Evolutionary conservation across 2,113 vertebrate genomes (phyloP), one percentile per base, ranked within the genome.

Genomic region (Telmatochromis sp.): DNA sequence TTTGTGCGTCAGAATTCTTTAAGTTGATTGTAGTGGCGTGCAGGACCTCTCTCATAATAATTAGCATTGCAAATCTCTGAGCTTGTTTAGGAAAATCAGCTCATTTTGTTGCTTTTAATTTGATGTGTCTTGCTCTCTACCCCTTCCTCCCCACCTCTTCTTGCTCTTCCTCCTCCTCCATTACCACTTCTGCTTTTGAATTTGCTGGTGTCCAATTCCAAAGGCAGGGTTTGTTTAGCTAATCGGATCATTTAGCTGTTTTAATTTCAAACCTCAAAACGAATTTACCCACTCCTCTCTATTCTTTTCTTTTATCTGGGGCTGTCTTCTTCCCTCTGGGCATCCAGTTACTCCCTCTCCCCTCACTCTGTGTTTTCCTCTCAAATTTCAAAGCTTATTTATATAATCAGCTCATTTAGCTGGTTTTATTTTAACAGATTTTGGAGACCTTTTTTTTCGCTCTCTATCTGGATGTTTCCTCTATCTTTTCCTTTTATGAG

Each of bases 231-330:
- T 93, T 92, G 79, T 91, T 93, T 80, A 79, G 86, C 81, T 94
- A 93, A 94, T 93, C 65, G 86, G 90, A 91, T 90, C 92, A 94
- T 92, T 94, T 93, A 86, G 82, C 89, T 68, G 90, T 92, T 95
- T 93, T 94, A 90, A 91, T 94, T 93, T 91, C 87, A 86, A 89
- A 89, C 83, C 83, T 91, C 75, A 50, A 58, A 87, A 91, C 82
- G 42, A 88, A 89, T 90, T 83, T 51, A 50, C 21, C 53, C 80
- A n/a, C 81, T 85, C 51, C 71, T 87, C 63, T 85, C 84, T 53
- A 65, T 83, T 85, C 80, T 26, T 90, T 81, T 87, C 54, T 88
- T 89, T 85, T 81, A 83, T 86, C 54, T 58, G 1, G 15, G 33
- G 13, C 19, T 26, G 42, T 51, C 31, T 80, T 68, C 75, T 35